Percentiles rank a stretch among this genome's conserved stretches.
These are phyloP conservation scores for Smittia aterrima DNA, from an alignment of 2,888 invertebrate species.

Conservation along the genomic window DNA sequence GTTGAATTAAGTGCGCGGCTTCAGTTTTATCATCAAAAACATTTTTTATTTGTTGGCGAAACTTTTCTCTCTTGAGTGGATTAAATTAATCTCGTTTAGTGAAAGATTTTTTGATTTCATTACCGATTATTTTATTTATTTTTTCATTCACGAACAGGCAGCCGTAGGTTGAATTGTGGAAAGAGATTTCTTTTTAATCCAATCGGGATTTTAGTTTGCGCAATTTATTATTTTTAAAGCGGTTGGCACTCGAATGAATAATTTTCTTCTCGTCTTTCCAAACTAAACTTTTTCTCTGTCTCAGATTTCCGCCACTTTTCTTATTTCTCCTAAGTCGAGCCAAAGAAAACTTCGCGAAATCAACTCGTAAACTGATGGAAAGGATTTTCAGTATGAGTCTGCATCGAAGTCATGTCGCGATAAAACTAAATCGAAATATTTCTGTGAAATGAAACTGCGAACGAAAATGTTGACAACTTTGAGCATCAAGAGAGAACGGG, in stretches of 20 bases:
- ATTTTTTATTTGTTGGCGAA: neutral
- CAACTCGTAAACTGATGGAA: neutral
- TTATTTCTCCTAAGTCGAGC: too few relatives aligned
- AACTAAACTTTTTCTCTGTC: neutral
- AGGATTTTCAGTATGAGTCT: conserved; percentile 5
- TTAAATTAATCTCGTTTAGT: neutral
- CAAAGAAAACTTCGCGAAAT: neutral
- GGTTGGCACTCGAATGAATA: too few relatives aligned
- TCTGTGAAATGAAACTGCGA: neutral
- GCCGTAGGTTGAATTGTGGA: neutral
- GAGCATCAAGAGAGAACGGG: neutral
- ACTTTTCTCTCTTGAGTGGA: neutral
- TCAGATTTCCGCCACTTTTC: too few relatives aligned
- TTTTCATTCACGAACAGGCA: too few relatives aligned
- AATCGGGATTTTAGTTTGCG: neutral
- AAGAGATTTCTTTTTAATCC: too few relatives aligned
- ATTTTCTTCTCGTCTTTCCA: too few relatives aligned
- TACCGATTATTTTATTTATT: too few relatives aligned
- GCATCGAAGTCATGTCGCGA: conserved; percentile 24
- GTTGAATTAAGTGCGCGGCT: neutral
- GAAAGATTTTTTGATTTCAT: neutral
- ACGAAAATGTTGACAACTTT: neutral
- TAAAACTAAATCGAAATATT: conserved; percentile 31
- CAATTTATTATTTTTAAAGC: neutral
- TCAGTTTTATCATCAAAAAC: neutral